These are phyloP conservation scores for Coreius guichenoti DNA, from an alignment of 2,797 vertebrate species.

Conservation along the genomic window DNA sequence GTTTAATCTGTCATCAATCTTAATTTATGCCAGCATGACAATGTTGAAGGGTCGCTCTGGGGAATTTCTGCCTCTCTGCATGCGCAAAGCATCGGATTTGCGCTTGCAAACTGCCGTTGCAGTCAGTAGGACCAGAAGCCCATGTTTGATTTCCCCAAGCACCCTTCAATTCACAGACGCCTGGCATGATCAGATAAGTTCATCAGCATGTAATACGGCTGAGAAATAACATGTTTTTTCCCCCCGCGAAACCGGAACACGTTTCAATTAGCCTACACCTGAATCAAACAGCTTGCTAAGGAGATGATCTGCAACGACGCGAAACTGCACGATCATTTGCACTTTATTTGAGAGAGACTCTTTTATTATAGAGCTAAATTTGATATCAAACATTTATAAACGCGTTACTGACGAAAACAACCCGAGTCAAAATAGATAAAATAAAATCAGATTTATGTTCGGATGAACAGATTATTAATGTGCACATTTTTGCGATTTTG, in stretches of 20 bases:
- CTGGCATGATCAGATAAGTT: slow-evolving; percentile 88
- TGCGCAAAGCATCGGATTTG: slow-evolving; percentile 86
- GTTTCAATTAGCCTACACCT: slow-evolving; percentile 86
- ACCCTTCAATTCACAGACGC: slow-evolving; percentile 79
- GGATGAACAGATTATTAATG: background rate
- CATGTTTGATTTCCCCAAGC: slow-evolving; percentile 91
- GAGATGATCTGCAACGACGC: slow-evolving; percentile 69
- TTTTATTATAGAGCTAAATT: slow-evolving; percentile 82
- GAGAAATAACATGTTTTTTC: slow-evolving; percentile 89
- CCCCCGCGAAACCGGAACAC: slow-evolving; percentile 82
- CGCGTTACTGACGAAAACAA: slow-evolving; percentile 72
- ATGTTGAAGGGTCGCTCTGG: slow-evolving; percentile 83
- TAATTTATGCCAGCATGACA: slow-evolving; percentile 97
- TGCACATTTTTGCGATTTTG: background rate
- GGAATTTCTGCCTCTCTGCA: slow-evolving; percentile 84
- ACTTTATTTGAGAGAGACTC: slow-evolving; percentile 84
- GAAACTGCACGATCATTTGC: slow-evolving; percentile 82
- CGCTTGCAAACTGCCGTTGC: slow-evolving; percentile 78
- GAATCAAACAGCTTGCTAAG: slow-evolving; percentile 85
- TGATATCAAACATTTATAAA: slow-evolving; percentile 85
- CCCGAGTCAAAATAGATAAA: background rate
- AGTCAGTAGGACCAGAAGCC: slow-evolving; percentile 69
- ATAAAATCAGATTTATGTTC: background rate
- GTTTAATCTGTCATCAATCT: slow-evolving; percentile 99
- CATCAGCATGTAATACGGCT: slow-evolving; percentile 90